A percentile compares a stretch with the other conserved stretches of the same genome.
These are phyloP conservation scores for Lysandra coridon DNA, from an alignment of 2,888 invertebrate species.

Conservation along the genomic window DNA sequence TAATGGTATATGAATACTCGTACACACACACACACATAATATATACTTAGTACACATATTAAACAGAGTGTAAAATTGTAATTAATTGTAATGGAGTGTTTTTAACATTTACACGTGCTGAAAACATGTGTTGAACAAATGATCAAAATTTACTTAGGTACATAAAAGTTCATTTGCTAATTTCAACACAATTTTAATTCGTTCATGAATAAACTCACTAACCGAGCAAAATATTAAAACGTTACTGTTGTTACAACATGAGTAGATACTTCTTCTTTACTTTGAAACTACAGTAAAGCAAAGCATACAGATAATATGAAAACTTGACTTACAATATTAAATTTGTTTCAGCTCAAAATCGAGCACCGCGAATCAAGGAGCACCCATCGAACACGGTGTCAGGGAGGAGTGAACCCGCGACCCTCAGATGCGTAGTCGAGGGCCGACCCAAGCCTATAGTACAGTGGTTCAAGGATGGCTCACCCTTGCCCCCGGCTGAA, in stretches of 20 bases:
- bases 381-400: constrained; percentile 98
- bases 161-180: background rate
- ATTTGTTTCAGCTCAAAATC: constrained; percentile 85
- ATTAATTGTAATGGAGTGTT: too few species aligned
- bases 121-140: background rate
- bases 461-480: constrained; percentile 96
- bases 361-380: constrained; percentile 96
- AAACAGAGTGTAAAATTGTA: too few species aligned
- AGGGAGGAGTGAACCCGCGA: constrained; percentile 97
- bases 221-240: too few species aligned
- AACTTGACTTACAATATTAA: background rate
- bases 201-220: too few species aligned
- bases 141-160: background rate
- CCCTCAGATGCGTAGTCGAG: constrained; percentile 97
- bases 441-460: constrained; percentile 94
- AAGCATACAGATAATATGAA: too few species aligned
- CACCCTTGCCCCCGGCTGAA: constrained; percentile 88
- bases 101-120: background rate
- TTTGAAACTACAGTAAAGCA: too few species aligned
- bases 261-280: too few species aligned
- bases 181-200: background rate
- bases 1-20: too few species aligned
- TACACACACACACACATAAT: too few species aligned
- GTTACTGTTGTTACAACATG: too few species aligned
- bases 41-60: too few species aligned